Evolutionary conservation across 1,140 invertebrate genomes (phyloP).

Genomic region (Trachymyrmex cornetzi): DNA sequence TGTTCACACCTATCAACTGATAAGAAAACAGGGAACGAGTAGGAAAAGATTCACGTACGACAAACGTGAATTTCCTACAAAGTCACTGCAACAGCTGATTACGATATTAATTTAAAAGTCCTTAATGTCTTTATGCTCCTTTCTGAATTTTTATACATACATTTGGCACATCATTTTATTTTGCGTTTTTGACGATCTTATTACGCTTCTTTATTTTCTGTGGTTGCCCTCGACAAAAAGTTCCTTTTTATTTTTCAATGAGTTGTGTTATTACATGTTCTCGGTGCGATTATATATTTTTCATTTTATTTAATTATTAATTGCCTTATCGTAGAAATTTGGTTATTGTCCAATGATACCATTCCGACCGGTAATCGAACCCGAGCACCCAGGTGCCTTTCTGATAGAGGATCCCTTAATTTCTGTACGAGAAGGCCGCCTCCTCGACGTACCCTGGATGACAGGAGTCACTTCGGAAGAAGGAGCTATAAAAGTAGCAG

Average conservation of each 20-base stretch:
- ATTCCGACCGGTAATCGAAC: slow-evolving; percentile 91
- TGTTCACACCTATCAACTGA: background rate
- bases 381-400: slow-evolving; percentile 89
- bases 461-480: slow-evolving; percentile 90
- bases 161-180: background rate
- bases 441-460: slow-evolving; percentile 89
- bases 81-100: background rate
- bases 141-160: background rate
- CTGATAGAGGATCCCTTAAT: slow-evolving; percentile 88
- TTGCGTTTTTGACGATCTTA: background rate
- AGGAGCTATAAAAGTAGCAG: slow-evolving; percentile 89
- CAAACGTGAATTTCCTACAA: background rate
- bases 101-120: background rate
- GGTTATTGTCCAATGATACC: slow-evolving; percentile 91
- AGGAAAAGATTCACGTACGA: background rate
- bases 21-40: background rate
- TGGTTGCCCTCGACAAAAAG: no score
- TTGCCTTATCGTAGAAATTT: slow-evolving; percentile 86
- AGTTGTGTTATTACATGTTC: background rate
- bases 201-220: background rate
- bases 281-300: background rate
- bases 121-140: background rate
- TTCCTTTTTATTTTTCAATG: no score
- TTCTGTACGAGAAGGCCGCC: slow-evolving; percentile 84
- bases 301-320: slow-evolving; percentile 7